Conservation (phyloP, 2,113 vertebrate genomes). For the Oryzias curvinotus region DNA sequence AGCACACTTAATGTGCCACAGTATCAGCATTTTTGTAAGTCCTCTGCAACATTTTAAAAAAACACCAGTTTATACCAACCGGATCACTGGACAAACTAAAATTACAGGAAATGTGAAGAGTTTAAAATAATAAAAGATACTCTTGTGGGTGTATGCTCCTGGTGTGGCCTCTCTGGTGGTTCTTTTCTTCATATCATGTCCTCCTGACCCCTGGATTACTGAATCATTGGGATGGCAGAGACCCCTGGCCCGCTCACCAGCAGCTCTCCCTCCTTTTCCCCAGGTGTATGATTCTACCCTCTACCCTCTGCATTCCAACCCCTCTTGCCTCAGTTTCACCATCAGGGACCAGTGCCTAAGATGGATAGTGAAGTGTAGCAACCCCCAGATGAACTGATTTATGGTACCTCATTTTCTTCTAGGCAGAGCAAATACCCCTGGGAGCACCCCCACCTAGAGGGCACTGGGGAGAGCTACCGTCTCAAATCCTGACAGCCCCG, state of each 20-base stretch:
- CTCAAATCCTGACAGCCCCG: conserved; percentile 80
- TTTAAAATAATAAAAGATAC: background rate
- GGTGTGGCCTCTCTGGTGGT: conserved; percentile 44
- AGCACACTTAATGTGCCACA: too few relatives aligned
- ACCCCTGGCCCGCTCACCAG: conserved; percentile 33
- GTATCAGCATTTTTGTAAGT: too few relatives aligned
- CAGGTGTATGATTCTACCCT: conserved; percentile 47
- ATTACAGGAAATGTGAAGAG: too few relatives aligned
- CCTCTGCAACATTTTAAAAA: too few relatives aligned
- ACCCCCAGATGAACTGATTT: conserved; percentile 88
- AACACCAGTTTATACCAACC: too few relatives aligned
- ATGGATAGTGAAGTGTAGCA: conserved; percentile 79
- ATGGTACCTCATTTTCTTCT: conserved; percentile 85
- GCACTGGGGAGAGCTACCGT: conserved; percentile 79
- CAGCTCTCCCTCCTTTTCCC: conserved; percentile 40
- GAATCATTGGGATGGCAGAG: conserved; percentile 38
- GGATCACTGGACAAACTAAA: background rate
- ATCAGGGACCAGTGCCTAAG: conserved; percentile 75
- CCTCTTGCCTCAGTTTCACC: conserved; percentile 70
- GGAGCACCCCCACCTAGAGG: conserved; percentile 78
- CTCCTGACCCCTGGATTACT: conserved; percentile 44
- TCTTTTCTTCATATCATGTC: conserved; percentile 40
- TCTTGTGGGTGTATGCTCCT: conserved; percentile 1
- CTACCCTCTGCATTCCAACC: conserved; percentile 48
- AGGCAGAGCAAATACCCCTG: conserved; percentile 78